These are phyloP conservation scores for Aotus griseimembra DNA, from an alignment of 2,797 vertebrate genomes.

Conservation along the genomic window DNA sequence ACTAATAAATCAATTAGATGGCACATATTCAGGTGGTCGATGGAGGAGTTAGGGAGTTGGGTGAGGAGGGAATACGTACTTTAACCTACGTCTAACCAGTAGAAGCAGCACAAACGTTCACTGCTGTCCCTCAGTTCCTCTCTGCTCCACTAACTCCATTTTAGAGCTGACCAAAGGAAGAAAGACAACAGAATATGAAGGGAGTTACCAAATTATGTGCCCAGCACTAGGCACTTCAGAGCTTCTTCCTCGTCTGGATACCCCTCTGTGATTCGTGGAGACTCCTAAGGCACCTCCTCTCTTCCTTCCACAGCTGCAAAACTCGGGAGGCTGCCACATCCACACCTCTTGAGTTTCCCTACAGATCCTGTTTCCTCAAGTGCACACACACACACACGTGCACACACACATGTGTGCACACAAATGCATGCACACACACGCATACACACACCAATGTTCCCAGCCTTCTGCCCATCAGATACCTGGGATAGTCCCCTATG, in stretches of 20 bases:
- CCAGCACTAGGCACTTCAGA: fast-evolving
- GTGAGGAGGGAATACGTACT: neutral
- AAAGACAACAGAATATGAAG: fast-evolving
- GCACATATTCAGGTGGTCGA: neutral
- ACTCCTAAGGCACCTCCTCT: fast-evolving
- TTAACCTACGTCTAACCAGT: neutral
- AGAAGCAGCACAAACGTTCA: neutral
- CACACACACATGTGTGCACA: no score
- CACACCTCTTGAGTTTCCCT: neutral
- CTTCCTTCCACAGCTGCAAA: fast-evolving
- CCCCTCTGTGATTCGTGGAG: fast-evolving
- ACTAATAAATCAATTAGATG: neutral
- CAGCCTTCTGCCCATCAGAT: neutral
- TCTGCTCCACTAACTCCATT: neutral
- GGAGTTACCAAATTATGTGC: fast-evolving
- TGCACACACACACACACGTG: no score
- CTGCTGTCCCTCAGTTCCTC: neutral
- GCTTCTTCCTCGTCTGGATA: fast-evolving
- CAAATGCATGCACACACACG: neutral
- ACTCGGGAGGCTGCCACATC: fast-evolving
- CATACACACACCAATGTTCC: neutral
- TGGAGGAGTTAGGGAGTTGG: neutral
- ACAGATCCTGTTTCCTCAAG: neutral
- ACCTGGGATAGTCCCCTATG: neutral
- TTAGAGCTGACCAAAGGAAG: neutral